These are phyloP conservation scores for Otus sunia DNA, from an alignment of 2,113 vertebrate species.

Conservation along the genomic window DNA sequence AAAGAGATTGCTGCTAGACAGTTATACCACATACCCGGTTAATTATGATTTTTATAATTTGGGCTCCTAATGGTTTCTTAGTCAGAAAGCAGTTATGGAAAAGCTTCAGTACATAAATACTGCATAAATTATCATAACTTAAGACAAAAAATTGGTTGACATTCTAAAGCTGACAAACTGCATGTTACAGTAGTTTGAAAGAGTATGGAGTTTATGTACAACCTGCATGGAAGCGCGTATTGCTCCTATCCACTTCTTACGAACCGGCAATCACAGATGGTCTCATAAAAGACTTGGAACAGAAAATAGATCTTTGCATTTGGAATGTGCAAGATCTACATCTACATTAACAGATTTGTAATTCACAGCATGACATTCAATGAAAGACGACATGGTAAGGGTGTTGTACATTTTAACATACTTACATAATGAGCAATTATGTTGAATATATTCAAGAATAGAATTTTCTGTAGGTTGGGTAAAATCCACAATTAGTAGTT, in stretches of 20 bases:
- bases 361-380: conserved; percentile 43
- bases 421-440: conserved; percentile 46
- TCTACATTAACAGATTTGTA: conserved; percentile 55
- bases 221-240: background rate
- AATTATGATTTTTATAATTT: conserved; percentile 43
- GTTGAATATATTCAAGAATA: background rate
- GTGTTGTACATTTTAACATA: conserved; percentile 58
- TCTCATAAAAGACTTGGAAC: conserved; percentile 33
- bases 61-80: conserved; percentile 61
- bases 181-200: background rate
- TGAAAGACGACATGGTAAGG: conserved; percentile 12
- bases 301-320: conserved; percentile 59
- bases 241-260: conserved; percentile 35
- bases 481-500: conserved; percentile 5
- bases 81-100: conserved; percentile 55
- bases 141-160: conserved; percentile 2
- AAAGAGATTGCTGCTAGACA: background rate
- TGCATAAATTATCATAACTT: conserved; percentile 67
- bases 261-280: conserved; percentile 52
- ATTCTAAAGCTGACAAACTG: conserved; percentile 37
- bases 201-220: conserved; percentile 11
- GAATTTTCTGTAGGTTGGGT: background rate
- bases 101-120: conserved; percentile 47
- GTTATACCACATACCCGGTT: conserved; percentile 28
- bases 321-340: conserved; percentile 43